Conservation (phyloP, 2,888 invertebrate genomes). For the Acronicta alni region DNA sequence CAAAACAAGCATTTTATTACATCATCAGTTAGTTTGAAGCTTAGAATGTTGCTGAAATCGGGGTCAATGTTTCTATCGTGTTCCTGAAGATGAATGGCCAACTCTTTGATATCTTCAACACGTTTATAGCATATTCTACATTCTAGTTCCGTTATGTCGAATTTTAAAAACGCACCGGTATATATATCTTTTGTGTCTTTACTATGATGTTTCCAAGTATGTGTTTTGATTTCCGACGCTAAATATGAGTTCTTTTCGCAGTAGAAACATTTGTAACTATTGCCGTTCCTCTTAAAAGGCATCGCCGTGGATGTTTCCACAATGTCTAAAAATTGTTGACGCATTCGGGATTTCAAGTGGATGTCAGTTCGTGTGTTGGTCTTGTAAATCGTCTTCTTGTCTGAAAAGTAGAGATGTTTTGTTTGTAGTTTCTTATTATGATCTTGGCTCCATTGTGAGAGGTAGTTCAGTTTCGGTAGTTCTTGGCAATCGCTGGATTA, state of each 20-base stretch:
- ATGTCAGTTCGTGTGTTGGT: not conserved
- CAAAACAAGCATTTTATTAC: slow-evolving; percentile 42
- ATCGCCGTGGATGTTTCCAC: slow-evolving; percentile 40
- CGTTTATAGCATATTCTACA: slow-evolving; percentile 37
- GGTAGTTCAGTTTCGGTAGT: no score
- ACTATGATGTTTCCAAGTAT: slow-evolving; percentile 25
- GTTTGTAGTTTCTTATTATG: slow-evolving; percentile 14
- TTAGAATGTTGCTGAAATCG: slow-evolving; percentile 30
- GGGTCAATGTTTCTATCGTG: slow-evolving; percentile 26
- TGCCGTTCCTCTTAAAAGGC: slow-evolving; percentile 42
- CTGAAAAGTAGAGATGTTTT: slow-evolving; percentile 40
- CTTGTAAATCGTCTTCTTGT: slow-evolving; percentile 6
- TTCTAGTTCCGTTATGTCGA: slow-evolving; percentile 37
- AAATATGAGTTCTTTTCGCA: slow-evolving; percentile 28
- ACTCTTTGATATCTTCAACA: slow-evolving; percentile 16
- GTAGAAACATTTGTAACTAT: slow-evolving; percentile 45
- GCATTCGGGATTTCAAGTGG: slow-evolving; percentile 11
- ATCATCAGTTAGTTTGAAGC: slow-evolving; percentile 41
- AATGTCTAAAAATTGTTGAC: slow-evolving; percentile 24
- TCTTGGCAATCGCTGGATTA: no score
- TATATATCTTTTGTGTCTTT: slow-evolving; percentile 13
- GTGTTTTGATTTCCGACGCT: slow-evolving; percentile 28
- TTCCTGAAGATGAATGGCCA: slow-evolving; percentile 30
- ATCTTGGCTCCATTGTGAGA: not conserved
- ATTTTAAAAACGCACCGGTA: slow-evolving; percentile 9